phyloP scores from a whole-genome alignment of 2,113 vertebrate genomes.

The Triplophysa siluroides region DNA sequence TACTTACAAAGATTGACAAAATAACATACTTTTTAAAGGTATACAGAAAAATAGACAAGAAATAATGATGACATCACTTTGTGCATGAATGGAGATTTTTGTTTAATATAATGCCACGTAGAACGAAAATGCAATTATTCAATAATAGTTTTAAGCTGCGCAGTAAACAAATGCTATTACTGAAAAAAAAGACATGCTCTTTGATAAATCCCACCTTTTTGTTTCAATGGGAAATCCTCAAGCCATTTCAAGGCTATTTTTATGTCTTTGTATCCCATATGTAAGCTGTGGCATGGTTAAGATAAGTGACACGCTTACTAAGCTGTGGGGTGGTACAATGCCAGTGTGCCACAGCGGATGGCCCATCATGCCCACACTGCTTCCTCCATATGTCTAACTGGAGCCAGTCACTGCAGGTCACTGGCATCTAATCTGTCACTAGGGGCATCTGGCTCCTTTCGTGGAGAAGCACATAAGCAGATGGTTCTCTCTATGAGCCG shows the following conservation, averaged over 20 bases:
- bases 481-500: constrained; percentile 20
- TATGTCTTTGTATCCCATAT: background rate
- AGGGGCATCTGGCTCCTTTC: constrained; percentile 15
- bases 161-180: too few relatives aligned
- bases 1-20: too few relatives aligned
- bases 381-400: background rate
- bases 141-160: too few relatives aligned
- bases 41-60: too few relatives aligned
- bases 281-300: background rate
- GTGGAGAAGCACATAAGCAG: constrained; percentile 25
- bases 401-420: background rate
- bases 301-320: background rate
- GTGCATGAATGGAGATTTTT: too few relatives aligned
- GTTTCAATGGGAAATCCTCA: too few relatives aligned
- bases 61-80: too few relatives aligned
- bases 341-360: background rate
- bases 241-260: background rate
- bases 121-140: too few relatives aligned
- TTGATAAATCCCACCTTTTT: too few relatives aligned
- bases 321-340: background rate
- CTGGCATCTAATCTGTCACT: constrained; percentile 1
- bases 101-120: too few relatives aligned
- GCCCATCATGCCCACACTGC: background rate
- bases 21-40: too few relatives aligned
- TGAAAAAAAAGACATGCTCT: too few relatives aligned